Percentiles rank a stretch among this genome's conserved stretches.
Evolutionary conservation across 2,113 vertebrate genomes (phyloP).

Genomic region (Lophura nycthemera): DNA sequence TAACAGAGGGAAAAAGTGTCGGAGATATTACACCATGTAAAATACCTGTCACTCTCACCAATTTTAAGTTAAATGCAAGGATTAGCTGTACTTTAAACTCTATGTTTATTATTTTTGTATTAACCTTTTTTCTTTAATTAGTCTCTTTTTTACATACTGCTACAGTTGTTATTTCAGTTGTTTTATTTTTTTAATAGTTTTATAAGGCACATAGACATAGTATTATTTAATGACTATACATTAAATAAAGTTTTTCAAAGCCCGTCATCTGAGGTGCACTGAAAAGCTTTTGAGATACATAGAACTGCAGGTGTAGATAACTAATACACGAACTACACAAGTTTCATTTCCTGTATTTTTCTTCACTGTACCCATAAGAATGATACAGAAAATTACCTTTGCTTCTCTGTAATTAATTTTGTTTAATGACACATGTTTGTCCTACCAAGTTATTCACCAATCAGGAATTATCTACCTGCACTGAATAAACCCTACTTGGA

Average conservation of each 20-base stretch:
- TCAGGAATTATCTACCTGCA: background rate
- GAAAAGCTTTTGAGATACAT: background rate
- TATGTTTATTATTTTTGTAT: background rate
- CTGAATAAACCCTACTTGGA: background rate
- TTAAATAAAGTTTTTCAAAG: background rate
- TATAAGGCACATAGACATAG: background rate
- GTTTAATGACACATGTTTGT: background rate
- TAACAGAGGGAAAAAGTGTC: background rate
- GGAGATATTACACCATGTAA: background rate
- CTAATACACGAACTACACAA: background rate
- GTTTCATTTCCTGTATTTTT: slow-evolving; percentile 9
- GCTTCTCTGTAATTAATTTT: background rate
- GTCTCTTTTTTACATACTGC: background rate
- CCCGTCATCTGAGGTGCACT: background rate
- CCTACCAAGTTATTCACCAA: background rate
- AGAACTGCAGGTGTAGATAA: background rate
- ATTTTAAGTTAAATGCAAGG: background rate
- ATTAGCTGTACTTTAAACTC: background rate
- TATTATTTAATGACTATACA: background rate
- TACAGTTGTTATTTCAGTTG: fast-evolving
- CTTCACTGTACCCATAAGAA: background rate
- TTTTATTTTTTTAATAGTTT: background rate
- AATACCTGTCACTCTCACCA: background rate
- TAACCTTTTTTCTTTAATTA: background rate
- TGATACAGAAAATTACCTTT: background rate